Evolutionary conservation across 2,888 invertebrate species (phyloP).

Genomic region (Polydrusus pterygomalis): DNA sequence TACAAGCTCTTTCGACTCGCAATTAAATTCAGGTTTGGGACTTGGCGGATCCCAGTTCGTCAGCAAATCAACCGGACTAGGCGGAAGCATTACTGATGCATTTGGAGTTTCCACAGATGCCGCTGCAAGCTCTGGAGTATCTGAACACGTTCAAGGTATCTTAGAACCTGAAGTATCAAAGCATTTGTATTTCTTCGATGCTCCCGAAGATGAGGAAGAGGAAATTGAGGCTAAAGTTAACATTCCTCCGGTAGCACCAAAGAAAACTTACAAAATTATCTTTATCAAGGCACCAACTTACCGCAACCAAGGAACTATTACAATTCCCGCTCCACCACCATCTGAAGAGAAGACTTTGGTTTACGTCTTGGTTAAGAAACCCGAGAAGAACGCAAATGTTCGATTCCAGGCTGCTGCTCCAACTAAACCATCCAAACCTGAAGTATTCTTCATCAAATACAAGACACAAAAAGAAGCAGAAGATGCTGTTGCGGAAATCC

Average conservation of each 20-base stretch:
- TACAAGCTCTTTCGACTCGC: neutral
- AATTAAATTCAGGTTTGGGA: constrained; percentile 14
- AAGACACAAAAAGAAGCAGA: constrained; percentile 79
- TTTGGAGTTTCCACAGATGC: constrained; percentile 43
- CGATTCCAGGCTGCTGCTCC: constrained; percentile 85
- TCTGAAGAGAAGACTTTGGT: constrained; percentile 92
- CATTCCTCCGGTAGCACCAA: constrained; percentile 40
- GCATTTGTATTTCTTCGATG: constrained; percentile 52
- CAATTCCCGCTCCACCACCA: constrained; percentile 73
- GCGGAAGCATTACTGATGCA: constrained; percentile 40
- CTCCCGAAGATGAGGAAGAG: constrained; percentile 52
- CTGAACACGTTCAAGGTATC: neutral
- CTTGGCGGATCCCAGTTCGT: constrained; percentile 8
- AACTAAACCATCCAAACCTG: constrained; percentile 90
- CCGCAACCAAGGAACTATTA: constrained; percentile 40
- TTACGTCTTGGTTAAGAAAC: constrained; percentile 91
- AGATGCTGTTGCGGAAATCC: constrained; percentile 54
- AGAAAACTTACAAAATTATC: constrained; percentile 56
- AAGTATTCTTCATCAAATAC: constrained; percentile 93
- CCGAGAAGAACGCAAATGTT: constrained; percentile 88
- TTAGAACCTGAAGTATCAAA: constrained; percentile 41
- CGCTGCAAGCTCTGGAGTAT: neutral
- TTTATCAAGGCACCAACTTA: constrained; percentile 57
- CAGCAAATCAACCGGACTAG: constrained; percentile 32
- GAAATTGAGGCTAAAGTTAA: constrained; percentile 41